phyloP scores from a whole-genome alignment of 2,113 vertebrate species.

The Harpagus bidentatus region DNA sequence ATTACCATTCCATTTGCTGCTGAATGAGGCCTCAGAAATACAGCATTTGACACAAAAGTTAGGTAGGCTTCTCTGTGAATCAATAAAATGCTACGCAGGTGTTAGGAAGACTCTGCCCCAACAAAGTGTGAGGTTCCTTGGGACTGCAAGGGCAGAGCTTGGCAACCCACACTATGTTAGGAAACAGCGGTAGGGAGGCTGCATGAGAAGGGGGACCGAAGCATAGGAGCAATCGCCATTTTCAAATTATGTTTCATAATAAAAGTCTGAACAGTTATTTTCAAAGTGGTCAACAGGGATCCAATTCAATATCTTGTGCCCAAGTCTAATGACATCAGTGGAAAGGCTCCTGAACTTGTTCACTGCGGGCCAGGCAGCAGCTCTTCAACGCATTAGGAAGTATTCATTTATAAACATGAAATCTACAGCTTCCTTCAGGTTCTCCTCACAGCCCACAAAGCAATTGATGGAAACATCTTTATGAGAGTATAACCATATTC shows the following conservation, averaged over 20 bases:
- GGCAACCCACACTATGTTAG: fast-evolving
- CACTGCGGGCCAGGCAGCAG: background rate
- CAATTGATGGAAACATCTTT: background rate
- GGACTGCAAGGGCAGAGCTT: background rate
- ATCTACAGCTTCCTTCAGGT: background rate
- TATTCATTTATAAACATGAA: background rate
- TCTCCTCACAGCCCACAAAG: background rate
- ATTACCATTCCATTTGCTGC: background rate
- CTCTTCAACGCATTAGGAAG: background rate
- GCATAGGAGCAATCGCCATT: fast-evolving
- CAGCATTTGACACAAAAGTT: background rate
- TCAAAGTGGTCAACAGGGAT: background rate
- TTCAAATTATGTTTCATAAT: background rate
- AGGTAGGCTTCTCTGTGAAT: background rate
- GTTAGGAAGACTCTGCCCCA: background rate
- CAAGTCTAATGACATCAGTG: fast-evolving
- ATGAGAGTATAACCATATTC: fast-evolving
- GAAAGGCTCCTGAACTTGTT: background rate
- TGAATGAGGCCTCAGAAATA: background rate
- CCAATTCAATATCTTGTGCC: background rate
- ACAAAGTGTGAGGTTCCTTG: fast-evolving
- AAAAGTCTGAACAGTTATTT: background rate
- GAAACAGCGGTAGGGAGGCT: background rate
- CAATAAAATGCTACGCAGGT: fast-evolving
- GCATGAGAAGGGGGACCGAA: fast-evolving